Evolutionary conservation across 2,797 vertebrate genomes (phyloP), one percentile per base, ranked within the genome.

Genomic region (Erpetoichthys calabaricus): DNA sequence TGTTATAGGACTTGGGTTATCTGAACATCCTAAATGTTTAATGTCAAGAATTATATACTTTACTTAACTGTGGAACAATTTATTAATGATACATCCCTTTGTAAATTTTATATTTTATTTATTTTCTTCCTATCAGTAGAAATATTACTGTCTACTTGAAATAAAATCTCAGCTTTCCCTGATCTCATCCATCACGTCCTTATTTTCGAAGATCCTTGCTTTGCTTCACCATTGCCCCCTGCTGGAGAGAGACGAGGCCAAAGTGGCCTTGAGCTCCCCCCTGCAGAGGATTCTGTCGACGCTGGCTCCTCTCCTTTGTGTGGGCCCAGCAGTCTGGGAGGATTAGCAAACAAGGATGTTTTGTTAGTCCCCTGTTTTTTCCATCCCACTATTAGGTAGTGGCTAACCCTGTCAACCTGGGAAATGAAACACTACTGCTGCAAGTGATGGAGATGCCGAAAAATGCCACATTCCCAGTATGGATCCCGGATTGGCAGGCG

Each of bases 391-490:
- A 82, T 79, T 85, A 87, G 85, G 85, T 87, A 84, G 85, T 87
- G 85, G 84, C 81, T 84, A 87, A 85, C 78, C 85, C 80, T 78
- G 79, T 83, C 80, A 82, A 85, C 77, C 77, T 81, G 78, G 80
- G 83, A 81, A 80, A 82, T 69, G 77, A 82, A 63, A 78, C 78
- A 73, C 83, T 85, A 73, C 83, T 81, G 61, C 64, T 85, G 76
- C 80, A 83, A 69, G 71, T 85, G 74, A 84, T 79, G 84, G 85
- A 87, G 80, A 79, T 81, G 60, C 83, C 82, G 80, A 87, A 86
- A 82, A 85, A 87, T 70, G 85, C 85, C 78, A 87, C 85, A 75
- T 87, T 86, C 75, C 85, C 85, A n/a, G 85, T 87, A 75, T 87
- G 85, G 85, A 81, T 87, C 77, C 82, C 85, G 58, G 85, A 87